Base-by-base conservation (phyloP, 1,140 invertebrate genomes). In the Lycorma delicatula region DNA sequence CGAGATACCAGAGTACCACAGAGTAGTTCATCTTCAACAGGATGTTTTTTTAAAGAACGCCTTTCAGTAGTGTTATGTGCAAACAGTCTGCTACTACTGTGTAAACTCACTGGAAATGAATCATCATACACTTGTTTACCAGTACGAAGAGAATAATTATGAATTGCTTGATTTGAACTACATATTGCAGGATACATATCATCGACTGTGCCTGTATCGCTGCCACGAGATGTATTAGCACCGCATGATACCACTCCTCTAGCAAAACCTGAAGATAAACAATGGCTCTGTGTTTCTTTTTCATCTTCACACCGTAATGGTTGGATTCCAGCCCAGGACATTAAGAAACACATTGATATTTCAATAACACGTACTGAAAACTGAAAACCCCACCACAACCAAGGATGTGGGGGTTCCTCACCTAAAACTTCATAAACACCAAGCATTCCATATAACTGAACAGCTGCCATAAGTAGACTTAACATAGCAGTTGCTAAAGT, bases 311-410 rank as follows among this genome's bases (percentile, higher is more conserved):
- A 51, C 6, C 74, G 65, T 16, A 77, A 53, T 0, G 75, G 72
- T 71, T 60, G 76, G 72, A 38, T 87, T 67, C 63, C 89, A 85
- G 48, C 87, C 80, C 89, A 92, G 0, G 85, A 85, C 59, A 93
- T 79, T 12, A 91, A 74, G 7, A 83, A 82, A 60, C 90, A 88
- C 63, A 93, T 85, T 1, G 83, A 81, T 22, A 93, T 81, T 69
- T 95, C 91, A 28, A 93, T 80, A 0, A 93, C 74, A 18, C 91
- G 78, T 26, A 92, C 77, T 1, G 85, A 85, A 62, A 91, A 85
- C 64, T 93, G 87, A 74, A 89, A 93, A 11, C 86, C 84, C 88
- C 89, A 93, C 77, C 91, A 88, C 5, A 92, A 74, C 91, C 91
- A 95, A 1, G 81, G 77, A 62, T 82, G 77, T 2, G 76, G 71